Evolutionary conservation across 2,888 invertebrate species (phyloP), one percentile per base, ranked within the genome.

Genomic region (Oscheius sp.): DNA sequence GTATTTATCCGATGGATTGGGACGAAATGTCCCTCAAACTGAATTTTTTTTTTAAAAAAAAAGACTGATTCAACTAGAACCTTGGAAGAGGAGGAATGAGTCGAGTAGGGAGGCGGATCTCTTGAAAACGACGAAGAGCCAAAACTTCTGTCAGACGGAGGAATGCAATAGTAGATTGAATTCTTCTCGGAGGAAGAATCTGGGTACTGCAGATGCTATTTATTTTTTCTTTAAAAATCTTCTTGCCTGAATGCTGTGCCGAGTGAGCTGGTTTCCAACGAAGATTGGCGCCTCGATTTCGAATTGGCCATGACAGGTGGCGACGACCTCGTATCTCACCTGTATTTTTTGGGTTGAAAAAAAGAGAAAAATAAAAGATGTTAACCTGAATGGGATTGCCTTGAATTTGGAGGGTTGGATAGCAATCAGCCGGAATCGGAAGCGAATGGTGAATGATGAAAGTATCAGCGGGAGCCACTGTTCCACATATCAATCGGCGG

Each of bases 261-360:
- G 25, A 10, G 48, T 31, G 25, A 34, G 27, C 23, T 45, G 65
- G 42, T 74, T 77, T 4, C 74, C 77, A 1, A 77, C 27, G 27
- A 73, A 73, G 29, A 77, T 69, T 33, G 77, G 74, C 3, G 70
- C 68, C 20, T 74, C 77, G 2, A 77, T 71, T 61, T 77, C 77
- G 37, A 77, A 77, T 17, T 66, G 58, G 15, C 74, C 74, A 0
- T 73, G 31, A n/a, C 69, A 69, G 10, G 71, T 71, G 12, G 74
- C 69, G 8, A 77, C 20, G 5, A 77, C 52, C 27, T 72, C 72
- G 39, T 77, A 77, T 46, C 71, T 61, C 0, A 76, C 74, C 73
- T 76, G 39, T 29, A 63, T 8, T 20, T 3, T 37, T 3, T 12
- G 34, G n/a, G 12, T 34, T 10, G 20, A 37, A 3, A 1, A 6